Base-by-base conservation (phyloP, 2,888 invertebrate species). In the Brenthis hecate region DNA sequence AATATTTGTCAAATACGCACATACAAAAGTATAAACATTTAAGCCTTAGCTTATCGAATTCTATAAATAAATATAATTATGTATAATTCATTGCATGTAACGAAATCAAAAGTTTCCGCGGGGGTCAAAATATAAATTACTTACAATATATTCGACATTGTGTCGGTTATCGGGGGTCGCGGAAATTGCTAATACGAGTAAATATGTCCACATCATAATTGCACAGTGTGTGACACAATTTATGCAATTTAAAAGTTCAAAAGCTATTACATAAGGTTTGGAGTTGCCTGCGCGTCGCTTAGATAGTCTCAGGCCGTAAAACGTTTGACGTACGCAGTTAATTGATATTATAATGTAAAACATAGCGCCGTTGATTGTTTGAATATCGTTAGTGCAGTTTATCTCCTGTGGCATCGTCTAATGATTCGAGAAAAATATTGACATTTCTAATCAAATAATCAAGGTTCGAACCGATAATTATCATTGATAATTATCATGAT, bases 81-180 rank as follows among this genome's bases (percentile, higher is more conserved):
- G 8, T 8, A 8, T 36, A 36, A 36, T 36, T 36, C 36, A 36
- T 36, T 36, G 11, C 11, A 43, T 11, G 36, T 43, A 43, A 48
- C 47, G 28, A 60, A 28, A 60, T 60, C 13, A 11, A 5, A 64
- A 48, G 47, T 48, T 43, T 43, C 36, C 8, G 28, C 61, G 19
- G 6, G 23, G 61, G 56, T 60, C 66, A 61, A 56, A 36, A 61
- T 66, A 51, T 48, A 50, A 56, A 61, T 56, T 50, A 58, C 55
- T 50, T 61, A 66, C 47, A 48, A 13, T 36, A 62, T 36, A 54
- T 13, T 16, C 23, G 14, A 16, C 14, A 16, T 36, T 16, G 53
- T 13, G 28, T 51, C 70, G 66, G 72, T 71, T 70, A 72, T 66
- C 71, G 64, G 66, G 36, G 70, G 72, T 70, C 69, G 67, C 65